Evolutionary conservation across 2,888 invertebrate species (phyloP), one percentile per base, ranked within the genome.

Genomic region (Odontomyia ornata): DNA sequence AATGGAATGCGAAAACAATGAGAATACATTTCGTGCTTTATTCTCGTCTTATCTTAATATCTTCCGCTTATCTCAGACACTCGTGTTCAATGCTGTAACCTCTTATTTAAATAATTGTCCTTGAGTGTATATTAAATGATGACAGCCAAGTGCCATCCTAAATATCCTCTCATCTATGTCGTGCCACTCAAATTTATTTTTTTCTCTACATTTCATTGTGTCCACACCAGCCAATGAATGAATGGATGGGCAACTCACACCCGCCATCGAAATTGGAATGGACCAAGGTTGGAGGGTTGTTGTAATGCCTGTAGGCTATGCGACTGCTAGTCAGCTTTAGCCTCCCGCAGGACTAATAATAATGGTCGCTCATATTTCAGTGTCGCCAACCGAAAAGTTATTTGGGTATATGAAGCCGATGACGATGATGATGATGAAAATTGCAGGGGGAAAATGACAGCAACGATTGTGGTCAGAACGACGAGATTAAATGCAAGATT

Each of bases 101-200:
- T 27, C 62, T 52, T 62, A 25, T 65, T 36, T 65, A 65, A 65
- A 36, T 36, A 65, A 65, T 28, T 65, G 65, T 36, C 36, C 65
- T 65, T 30, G 21, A 43, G 65, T 65, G 65, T 65, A 65, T 65
- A 65, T 65, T 25, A 72, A 72, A 72, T 62, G 47, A 65, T 65
- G 73, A 62, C 73, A 72, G 73, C 73, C 52, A 75, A 76, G 62
- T 75, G 76, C 69, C 76, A 65, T 69, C 78, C 65, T 78, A 75
- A 72, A 65, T 36, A 36, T 36, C 36, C 36, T 36, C 36, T 36
- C 27, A 76, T 78, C 67, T 75, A 73, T 60, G 75, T 75, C 78
- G 72, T 73, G 73, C 28, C 62, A 9, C 56, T 30, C 69, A 46
- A 64, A 72, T 71, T 75, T 71, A 78, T 77, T 62, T 75, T 75